Base-by-base conservation (phyloP, 2,797 vertebrate genomes). In the Thaleichthys pacificus region DNA sequence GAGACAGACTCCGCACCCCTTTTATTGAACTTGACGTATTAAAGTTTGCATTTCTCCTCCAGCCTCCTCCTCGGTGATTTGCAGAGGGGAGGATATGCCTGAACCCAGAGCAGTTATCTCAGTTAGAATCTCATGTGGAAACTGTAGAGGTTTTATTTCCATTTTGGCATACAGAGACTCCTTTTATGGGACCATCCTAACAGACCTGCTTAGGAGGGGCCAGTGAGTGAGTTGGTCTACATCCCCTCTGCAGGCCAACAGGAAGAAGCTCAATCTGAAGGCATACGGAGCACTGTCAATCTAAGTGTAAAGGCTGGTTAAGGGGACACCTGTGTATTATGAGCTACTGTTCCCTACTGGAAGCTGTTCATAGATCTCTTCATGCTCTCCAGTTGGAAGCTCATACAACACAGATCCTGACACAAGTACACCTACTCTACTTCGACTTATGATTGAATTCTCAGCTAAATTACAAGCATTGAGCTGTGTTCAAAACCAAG, bases 381-480 rank as follows among this genome's bases (percentile, higher is more conserved):
- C 82, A 82, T 82, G 79, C 82, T 73, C 74, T 61, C 81, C 85
- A 80, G 91, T 87, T 92, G 89, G 87, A 86, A 89, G 85, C 89
- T 88, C 91, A 90, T 91, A 89, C 82, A 86, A 74, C 82, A 87
- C 76, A 89, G 84, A 91, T 84, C 89, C 89, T 89, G 86, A 90
- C 54, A 81, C 82, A 81, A 79, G 73, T 81, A 78, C 81, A 85
- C 84, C 80, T 83, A 81, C 80, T 76, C 86, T 87, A 89, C 80
- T 91, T 86, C 91, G 83, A 89, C 86, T 84, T 76, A 81, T 86
- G 85, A 89, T 88, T 83, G 81, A 87, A 88, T 82, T 81, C 85
- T 81, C 80, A 85, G 72, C 73, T 68, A 30, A 30, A 30, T 30
- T 4, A 30, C 38, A 42, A 42, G 11, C 38, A 42, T 12, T 12